Percentiles rank a stretch among this genome's conserved stretches.
Evolutionary conservation across 2,888 invertebrate genomes (phyloP).

Genomic region (Siphonodentalium dalli): DNA sequence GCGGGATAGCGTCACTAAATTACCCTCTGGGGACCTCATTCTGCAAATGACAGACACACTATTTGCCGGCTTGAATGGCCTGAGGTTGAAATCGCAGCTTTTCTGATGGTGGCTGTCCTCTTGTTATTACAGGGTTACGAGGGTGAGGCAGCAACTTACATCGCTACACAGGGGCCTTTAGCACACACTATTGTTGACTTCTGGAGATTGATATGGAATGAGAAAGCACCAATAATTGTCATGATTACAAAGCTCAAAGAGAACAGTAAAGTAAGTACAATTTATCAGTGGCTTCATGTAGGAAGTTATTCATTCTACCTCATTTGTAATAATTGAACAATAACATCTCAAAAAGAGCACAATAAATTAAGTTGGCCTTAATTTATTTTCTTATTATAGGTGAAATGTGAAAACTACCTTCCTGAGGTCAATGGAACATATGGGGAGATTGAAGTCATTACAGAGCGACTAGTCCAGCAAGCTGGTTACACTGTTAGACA

Average conservation of each 20-base stretch:
- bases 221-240: conserved; percentile 73
- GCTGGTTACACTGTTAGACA: conserved; percentile 71
- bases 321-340: too few species aligned
- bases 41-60: too few species aligned
- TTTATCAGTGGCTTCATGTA: too few species aligned
- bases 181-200: conserved; percentile 88
- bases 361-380: too few species aligned
- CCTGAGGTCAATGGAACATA: conserved; percentile 69
- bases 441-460: conserved; percentile 69
- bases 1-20: too few species aligned
- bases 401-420: conserved; percentile 90
- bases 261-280: conserved; percentile 69
- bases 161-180: conserved; percentile 92
- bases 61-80: too few species aligned
- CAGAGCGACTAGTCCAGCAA: conserved; percentile 66
- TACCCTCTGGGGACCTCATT: too few species aligned
- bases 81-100: too few species aligned
- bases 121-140: conserved; percentile 79
- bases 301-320: too few species aligned
- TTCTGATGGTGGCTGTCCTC: too few species aligned
- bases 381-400: conserved; percentile 66
- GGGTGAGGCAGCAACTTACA: conserved; percentile 83
- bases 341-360: too few species aligned
- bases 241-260: conserved; percentile 92
- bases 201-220: conserved; percentile 83